Percentiles rank a stretch among this genome's conserved stretches.
phyloP scores from a whole-genome alignment of 1,140 invertebrate species.

The Eurosta solidaginis region DNA sequence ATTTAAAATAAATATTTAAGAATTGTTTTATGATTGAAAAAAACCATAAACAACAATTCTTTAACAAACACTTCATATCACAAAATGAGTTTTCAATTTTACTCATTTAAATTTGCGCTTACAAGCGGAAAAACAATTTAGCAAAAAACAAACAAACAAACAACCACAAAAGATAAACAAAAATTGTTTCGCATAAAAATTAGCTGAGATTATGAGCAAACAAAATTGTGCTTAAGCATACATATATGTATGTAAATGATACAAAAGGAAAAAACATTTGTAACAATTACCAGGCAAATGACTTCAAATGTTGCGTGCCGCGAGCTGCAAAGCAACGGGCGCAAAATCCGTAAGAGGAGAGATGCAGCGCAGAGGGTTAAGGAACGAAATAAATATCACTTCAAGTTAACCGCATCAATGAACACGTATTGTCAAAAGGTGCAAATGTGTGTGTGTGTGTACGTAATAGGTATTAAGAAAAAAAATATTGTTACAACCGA shows the following conservation, averaged over 20 bases:
- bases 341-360: background rate
- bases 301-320: background rate
- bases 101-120: background rate
- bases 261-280: slow-evolving; percentile 23
- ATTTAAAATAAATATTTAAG: too few species aligned
- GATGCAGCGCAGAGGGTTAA: background rate
- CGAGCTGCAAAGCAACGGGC: background rate
- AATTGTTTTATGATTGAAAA: too few species aligned
- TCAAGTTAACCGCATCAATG: slow-evolving; percentile 2
- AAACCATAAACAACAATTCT: too few species aligned
- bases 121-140: background rate
- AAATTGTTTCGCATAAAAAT: slow-evolving; percentile 15
- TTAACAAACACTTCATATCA: too few species aligned
- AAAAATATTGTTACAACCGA: slow-evolving; percentile 6
- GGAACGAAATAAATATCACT: background rate
- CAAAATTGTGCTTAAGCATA: background rate
- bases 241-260: background rate
- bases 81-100: too few species aligned
- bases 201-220: slow-evolving; percentile 25
- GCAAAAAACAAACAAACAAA: background rate
- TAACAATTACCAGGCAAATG: slow-evolving; percentile 23
- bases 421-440: slow-evolving; percentile 1
- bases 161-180: slow-evolving; percentile 11
- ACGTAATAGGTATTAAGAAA: background rate
- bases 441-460: background rate